These are phyloP conservation scores for Saccostrea cuccullata DNA, from an alignment of 1,140 invertebrate genomes.

Conservation along the genomic window DNA sequence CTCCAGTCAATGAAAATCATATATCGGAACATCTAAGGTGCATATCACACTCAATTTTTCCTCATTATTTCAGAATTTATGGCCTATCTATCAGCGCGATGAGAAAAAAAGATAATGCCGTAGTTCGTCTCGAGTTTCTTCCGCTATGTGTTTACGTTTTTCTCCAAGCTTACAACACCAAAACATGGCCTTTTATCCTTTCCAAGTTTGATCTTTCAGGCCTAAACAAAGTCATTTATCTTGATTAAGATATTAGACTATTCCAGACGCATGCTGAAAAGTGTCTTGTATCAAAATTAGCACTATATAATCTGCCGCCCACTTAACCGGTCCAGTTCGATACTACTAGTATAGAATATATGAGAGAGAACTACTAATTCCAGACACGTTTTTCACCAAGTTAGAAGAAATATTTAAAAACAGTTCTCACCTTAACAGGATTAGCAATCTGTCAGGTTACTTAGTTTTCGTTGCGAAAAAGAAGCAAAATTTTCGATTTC, in stretches of 20 bases:
- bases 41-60: neutral
- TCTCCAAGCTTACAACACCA: constrained; percentile 32
- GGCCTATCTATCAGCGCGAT: constrained; percentile 20
- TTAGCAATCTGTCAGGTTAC: neutral
- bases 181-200: constrained; percentile 40
- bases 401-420: neutral
- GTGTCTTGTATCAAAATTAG: constrained; percentile 27
- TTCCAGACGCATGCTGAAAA: neutral
- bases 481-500: neutral
- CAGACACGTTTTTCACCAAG: constrained; percentile 5
- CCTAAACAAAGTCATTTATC: constrained; percentile 37
- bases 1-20: constrained; percentile 13
- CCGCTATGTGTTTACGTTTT: constrained; percentile 29
- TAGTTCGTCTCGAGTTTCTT: constrained; percentile 6
- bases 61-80: constrained; percentile 30
- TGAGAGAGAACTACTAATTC: neutral
- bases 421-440: neutral
- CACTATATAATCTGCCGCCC: constrained; percentile 3
- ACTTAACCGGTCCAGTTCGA: constrained; percentile 16
- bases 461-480: neutral
- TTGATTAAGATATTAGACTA: constrained; percentile 41
- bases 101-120: constrained; percentile 14
- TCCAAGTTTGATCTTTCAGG: constrained; percentile 40
- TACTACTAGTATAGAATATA: neutral
- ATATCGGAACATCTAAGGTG: neutral